Conservation (phyloP, 2,888 invertebrate genomes). For the Bugula neritina region DNA sequence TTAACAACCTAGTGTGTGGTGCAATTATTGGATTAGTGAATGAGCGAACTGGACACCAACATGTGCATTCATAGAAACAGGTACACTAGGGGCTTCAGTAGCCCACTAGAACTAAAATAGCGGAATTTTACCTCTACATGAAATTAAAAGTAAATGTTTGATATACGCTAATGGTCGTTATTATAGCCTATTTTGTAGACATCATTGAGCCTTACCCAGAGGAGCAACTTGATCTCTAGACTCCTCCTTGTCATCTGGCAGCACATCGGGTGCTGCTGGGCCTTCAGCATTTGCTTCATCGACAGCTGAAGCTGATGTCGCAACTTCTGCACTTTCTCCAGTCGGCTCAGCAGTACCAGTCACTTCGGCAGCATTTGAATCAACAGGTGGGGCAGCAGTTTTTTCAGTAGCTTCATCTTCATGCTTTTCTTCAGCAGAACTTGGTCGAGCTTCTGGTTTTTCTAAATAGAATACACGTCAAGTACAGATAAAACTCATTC, state of each 20-base stretch:
- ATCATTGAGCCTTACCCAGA: neutral
- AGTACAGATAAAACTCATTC: no score
- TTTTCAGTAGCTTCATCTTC: constrained; percentile 30
- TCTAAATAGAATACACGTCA: no score
- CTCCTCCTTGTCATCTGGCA: constrained; percentile 23
- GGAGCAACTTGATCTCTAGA: constrained; percentile 10
- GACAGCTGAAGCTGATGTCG: neutral
- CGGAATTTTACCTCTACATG: no score
- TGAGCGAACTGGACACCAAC: no score
- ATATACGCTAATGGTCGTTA: no score
- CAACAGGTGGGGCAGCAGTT: neutral
- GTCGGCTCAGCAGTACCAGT: constrained; percentile 27
- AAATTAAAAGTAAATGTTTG: no score
- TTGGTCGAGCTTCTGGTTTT: neutral
- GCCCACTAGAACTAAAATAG: no score
- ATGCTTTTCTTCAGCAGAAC: constrained; percentile 28
- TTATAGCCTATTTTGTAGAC: no score
- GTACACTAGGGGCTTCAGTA: no score
- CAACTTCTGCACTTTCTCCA: neutral
- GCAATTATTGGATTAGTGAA: neutral
- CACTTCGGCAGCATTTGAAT: constrained; percentile 27
- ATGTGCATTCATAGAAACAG: no score
- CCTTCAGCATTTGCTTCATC: neutral
- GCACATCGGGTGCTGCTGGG: constrained; percentile 20
- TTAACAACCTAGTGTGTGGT: neutral